These are phyloP conservation scores for Enteromius fasciolatus DNA, from an alignment of 2,797 vertebrate species.

Conservation along the genomic window DNA sequence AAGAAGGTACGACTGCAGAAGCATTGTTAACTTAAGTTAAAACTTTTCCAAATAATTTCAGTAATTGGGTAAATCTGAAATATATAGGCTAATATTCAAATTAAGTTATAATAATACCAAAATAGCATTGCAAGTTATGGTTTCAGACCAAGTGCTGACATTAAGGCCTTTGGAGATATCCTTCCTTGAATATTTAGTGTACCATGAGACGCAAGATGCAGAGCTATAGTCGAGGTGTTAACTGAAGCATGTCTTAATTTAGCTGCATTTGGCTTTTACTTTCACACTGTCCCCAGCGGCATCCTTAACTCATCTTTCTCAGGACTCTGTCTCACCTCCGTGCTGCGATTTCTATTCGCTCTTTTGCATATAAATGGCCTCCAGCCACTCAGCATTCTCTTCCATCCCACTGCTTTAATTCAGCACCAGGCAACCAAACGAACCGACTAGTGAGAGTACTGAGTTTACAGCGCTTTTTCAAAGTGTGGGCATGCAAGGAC, in stretches of 20 bases:
- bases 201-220: not conserved
- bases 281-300: slow-evolving; percentile 9
- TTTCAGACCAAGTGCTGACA: slow-evolving; percentile 13
- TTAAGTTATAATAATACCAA: not conserved
- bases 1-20: not conserved
- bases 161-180: not conserved
- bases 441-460: slow-evolving; percentile 5
- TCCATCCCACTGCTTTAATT: slow-evolving; percentile 28
- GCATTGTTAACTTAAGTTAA: not conserved
- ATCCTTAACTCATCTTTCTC: slow-evolving; percentile 35
- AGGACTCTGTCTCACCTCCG: not conserved
- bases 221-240: not conserved
- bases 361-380: slow-evolving; percentile 33
- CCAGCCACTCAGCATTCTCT: slow-evolving; percentile 35
- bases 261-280: not conserved
- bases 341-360: slow-evolving; percentile 30
- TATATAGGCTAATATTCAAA: not conserved
- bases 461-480: not conserved
- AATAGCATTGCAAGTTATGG: not conserved
- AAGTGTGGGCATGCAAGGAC: not conserved
- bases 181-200: not conserved
- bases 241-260: slow-evolving; percentile 25
- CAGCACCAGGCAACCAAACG: slow-evolving; percentile 29
- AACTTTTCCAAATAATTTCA: too few species aligned
- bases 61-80: not conserved